Conservation (phyloP, 2,888 invertebrate species). For the Sarcophaga variegata region DNA sequence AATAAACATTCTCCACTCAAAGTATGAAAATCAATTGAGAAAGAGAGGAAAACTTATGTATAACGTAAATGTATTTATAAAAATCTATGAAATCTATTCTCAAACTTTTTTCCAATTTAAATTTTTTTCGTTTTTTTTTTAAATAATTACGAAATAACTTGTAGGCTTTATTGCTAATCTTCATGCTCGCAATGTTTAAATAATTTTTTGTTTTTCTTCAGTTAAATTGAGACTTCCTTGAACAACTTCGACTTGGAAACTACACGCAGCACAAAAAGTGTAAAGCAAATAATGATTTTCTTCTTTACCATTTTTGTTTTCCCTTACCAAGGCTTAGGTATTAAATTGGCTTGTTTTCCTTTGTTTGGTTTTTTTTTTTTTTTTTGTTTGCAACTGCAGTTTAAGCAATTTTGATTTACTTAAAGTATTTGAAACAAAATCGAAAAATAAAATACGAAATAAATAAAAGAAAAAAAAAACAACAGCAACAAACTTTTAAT, state of each 20-base stretch:
- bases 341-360: slow-evolving; percentile 4
- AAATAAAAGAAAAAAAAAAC: slow-evolving; percentile 11
- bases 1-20: too few relatives aligned
- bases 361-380: slow-evolving; percentile 23
- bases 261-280: not conserved
- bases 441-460: not conserved
- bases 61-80: too few relatives aligned
- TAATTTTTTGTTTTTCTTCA: slow-evolving; percentile 34
- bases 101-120: too few relatives aligned
- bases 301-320: not conserved
- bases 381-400: slow-evolving; percentile 29
- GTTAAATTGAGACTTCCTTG: slow-evolving; percentile 54
- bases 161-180: slow-evolving; percentile 22
- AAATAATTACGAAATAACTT: not conserved
- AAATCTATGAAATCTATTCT: too few relatives aligned
- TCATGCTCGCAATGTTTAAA: slow-evolving; percentile 45
- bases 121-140: too few relatives aligned
- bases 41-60: too few relatives aligned
- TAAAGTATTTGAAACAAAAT: slow-evolving; percentile 24
- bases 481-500: slow-evolving; percentile 48
- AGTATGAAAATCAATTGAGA: too few relatives aligned
- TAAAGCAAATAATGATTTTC: slow-evolving; percentile 13
- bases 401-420: slow-evolving; percentile 39
- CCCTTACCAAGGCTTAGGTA: slow-evolving; percentile 2
- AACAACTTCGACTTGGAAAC: slow-evolving; percentile 39